Conservation (phyloP, 2,113 vertebrate species). For the Myotis yumanensis region DNA sequence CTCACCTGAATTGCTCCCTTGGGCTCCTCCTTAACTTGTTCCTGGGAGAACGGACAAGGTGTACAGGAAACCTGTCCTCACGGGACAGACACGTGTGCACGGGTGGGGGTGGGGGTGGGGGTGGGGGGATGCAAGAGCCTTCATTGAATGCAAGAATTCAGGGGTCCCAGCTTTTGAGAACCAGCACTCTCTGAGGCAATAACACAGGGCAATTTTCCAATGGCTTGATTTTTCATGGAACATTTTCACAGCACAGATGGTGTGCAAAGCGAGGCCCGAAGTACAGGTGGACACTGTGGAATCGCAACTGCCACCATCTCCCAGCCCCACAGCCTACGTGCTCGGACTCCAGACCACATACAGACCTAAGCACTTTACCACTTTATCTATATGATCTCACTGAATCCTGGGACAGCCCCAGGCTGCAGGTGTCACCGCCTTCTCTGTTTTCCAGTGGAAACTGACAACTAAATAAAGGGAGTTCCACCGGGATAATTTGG, state of each 20-base stretch:
- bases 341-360: not conserved
- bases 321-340: not conserved
- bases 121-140: not conserved
- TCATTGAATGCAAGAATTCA: not conserved
- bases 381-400: not conserved
- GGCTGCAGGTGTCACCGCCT: fast-evolving
- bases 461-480: not conserved
- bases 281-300: too few relatives aligned
- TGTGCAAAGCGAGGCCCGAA: not conserved
- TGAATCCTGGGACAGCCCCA: not conserved
- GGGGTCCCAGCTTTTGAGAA: not conserved
- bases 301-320: fast-evolving
- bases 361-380: not conserved
- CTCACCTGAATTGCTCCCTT: not conserved
- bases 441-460: not conserved
- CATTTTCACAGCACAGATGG: too few relatives aligned
- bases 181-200: not conserved
- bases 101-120: not conserved
- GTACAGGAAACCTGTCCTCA: not conserved
- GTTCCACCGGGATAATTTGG: not conserved
- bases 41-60: not conserved
- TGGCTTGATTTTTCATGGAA: not conserved
- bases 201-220: not conserved
- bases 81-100: not conserved
- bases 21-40: not conserved